Evolutionary conservation across 2,888 invertebrate species (phyloP).

Genomic region (Patella ulyssiponensis): DNA sequence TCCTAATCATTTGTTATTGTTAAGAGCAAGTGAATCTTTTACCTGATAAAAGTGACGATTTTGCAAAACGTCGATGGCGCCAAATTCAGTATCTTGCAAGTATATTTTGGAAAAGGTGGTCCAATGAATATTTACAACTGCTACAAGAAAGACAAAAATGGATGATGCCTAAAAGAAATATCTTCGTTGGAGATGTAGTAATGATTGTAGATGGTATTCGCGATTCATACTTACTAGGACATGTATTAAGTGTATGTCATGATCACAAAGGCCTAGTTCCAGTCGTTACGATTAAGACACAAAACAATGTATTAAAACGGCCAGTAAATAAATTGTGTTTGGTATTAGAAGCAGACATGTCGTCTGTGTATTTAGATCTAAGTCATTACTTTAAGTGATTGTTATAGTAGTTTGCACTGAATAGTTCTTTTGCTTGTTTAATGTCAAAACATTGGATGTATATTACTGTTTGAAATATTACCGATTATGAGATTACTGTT

Average conservation of each 20-base stretch:
- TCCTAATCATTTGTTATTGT: constrained; percentile 35
- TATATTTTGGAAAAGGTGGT: constrained; percentile 35
- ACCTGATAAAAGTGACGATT: constrained; percentile 32
- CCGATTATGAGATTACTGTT: too few species aligned
- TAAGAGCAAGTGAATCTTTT: constrained; percentile 8
- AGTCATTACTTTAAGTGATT: too few species aligned
- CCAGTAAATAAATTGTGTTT: too few species aligned
- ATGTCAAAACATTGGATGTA: too few species aligned
- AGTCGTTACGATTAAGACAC: constrained; percentile 17
- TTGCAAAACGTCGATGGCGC: constrained; percentile 33
- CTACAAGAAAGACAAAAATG: constrained; percentile 32
- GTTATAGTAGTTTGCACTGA: too few species aligned
- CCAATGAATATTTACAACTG: constrained; percentile 23
- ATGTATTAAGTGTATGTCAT: neutral
- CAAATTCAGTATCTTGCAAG: constrained; percentile 40
- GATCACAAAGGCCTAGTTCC: constrained; percentile 17
- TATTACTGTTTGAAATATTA: too few species aligned
- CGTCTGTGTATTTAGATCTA: too few species aligned
- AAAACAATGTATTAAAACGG: too few species aligned
- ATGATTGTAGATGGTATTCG: constrained; percentile 17
- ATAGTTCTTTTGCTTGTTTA: too few species aligned
- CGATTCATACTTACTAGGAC: constrained; percentile 11
- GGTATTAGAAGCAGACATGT: too few species aligned
- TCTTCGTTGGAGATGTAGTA: constrained; percentile 8
- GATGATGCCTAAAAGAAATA: constrained; percentile 15